Evolutionary conservation across 2,113 vertebrate species (phyloP).

Genomic region (Grammomys dolichurus): DNA sequence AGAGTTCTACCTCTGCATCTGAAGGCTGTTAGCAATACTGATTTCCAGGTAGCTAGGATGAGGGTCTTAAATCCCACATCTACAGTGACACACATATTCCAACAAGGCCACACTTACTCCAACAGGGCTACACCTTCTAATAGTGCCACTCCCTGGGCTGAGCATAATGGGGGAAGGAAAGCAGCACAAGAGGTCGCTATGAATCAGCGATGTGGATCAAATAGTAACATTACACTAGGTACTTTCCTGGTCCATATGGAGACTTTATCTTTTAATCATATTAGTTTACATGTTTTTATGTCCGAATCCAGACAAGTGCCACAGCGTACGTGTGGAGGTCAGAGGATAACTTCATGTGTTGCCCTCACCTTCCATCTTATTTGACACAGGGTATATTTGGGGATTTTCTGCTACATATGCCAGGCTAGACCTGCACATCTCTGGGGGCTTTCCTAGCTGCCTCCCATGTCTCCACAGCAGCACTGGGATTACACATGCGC

Average conservation of each 20-base stretch:
- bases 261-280: neutral
- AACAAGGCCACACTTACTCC: too few relatives aligned
- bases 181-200: neutral
- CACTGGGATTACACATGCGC: neutral
- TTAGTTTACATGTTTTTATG: neutral
- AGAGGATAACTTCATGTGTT: neutral
- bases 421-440: neutral
- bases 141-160: too few relatives aligned
- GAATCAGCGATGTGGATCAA: neutral
- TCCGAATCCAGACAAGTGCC: neutral
- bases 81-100: too few relatives aligned
- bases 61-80: too few relatives aligned
- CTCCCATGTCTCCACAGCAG: neutral
- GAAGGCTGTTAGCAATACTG: too few relatives aligned
- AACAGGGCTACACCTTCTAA: too few relatives aligned
- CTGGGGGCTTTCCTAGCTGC: neutral
- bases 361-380: neutral
- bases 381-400: neutral
- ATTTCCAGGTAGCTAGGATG: too few relatives aligned
- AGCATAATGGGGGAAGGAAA: neutral
- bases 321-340: neutral
- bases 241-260: neutral
- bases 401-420: neutral
- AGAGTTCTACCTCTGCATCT: too few relatives aligned
- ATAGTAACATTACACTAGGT: too few relatives aligned